phyloP scores from a whole-genome alignment of 2,113 vertebrate species.

The Aramus guarauna region DNA sequence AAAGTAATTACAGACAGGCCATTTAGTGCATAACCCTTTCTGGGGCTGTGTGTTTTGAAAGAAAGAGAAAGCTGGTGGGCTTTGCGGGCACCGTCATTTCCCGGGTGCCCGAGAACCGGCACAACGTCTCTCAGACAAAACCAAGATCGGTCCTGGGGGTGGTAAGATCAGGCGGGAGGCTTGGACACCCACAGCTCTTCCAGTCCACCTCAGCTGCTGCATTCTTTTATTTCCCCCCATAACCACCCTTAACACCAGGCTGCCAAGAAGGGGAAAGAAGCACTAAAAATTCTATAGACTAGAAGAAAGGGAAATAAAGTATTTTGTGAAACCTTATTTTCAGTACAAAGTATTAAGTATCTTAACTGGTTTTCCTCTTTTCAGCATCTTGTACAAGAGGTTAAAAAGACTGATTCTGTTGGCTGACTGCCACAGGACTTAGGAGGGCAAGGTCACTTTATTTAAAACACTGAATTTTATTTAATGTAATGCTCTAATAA shows the following conservation, averaged over 20 bases:
- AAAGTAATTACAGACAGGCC: neutral
- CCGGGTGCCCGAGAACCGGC: neutral
- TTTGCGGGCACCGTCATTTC: neutral
- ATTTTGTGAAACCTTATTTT: neutral
- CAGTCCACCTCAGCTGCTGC: neutral
- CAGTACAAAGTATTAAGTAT: neutral
- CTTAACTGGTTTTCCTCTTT: neutral
- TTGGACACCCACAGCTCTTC: neutral
- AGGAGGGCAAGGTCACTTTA: neutral
- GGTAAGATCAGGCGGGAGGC: neutral
- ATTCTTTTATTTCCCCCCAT: neutral
- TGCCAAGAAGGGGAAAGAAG: neutral
- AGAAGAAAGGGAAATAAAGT: neutral
- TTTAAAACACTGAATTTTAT: conserved; percentile 1
- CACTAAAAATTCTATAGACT: neutral
- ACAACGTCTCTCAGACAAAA: neutral
- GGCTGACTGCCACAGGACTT: neutral
- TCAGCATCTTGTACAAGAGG: neutral
- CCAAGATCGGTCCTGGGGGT: neutral
- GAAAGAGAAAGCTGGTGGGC: neutral
- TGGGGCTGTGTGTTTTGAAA: neutral
- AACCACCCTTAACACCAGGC: neutral
- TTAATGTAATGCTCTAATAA: neutral
- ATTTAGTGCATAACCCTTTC: neutral
- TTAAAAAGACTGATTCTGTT: neutral